Evolutionary conservation across 2,797 vertebrate genomes (phyloP), one percentile per base, ranked within the genome.

Genomic region (Trichosurus vulpecula): DNA sequence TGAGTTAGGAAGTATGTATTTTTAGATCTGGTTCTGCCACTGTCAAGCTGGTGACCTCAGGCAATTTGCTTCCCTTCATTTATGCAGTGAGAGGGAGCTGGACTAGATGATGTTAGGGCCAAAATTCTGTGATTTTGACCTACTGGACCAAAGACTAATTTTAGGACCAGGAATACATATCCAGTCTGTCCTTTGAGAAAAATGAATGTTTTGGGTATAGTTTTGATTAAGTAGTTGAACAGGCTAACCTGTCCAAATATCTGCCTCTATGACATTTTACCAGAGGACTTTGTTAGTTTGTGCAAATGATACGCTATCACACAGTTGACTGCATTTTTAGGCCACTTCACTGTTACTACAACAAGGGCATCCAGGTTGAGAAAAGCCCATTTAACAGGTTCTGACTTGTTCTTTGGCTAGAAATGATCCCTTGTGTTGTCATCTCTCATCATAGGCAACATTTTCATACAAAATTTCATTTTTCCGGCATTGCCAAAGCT

Each of bases 381-480:
- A 51, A 29, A 41, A 74, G 41, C 0, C 2, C 0, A 25, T 2
- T 0, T 8, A 57, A 53, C 93, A 96, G 93, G 90, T 93, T 54
- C 52, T 3, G 3, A 54, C 94, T 93, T 97, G 66, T 0, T 81
- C 90, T 35, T 55, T 90, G 27, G 1, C 30, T 56, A 3, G 14
- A 27, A 81, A 30, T 2, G 19, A 0, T 3, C 55, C 35, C 0
- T 0, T 2, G 0, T 6, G 2, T 16, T 11, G 0, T 41, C 2
- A 25, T 3, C 54, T 52, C 90, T 90, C 6, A 0, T 54, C 25
- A 16, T 61, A 6, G 0, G 0, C 41, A 9, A 9, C 25, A 12
- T 29, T 22, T 29, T 89, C 55, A 25, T 12, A 56, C 53, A 35
- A 31, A 56, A 56, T 0, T 0, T 29, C 31, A 30, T 22, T 13